Conservation (phyloP, 1,140 invertebrate species). For the Piezodorus guildinii region DNA sequence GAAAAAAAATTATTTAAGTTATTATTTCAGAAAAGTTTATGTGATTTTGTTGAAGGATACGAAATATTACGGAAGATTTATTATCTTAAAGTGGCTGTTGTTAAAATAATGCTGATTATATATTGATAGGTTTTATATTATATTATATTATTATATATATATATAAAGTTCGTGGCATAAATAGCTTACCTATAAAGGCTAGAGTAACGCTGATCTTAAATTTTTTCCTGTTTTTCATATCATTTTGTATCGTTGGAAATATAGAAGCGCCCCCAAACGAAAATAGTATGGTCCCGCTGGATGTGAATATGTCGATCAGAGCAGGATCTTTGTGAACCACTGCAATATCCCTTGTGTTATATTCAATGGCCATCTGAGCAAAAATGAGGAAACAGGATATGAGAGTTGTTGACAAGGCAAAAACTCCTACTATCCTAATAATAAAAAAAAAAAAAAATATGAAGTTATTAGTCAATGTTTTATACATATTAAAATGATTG, state of each 20-base stretch:
- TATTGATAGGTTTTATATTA: no score
- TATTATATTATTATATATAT: no score
- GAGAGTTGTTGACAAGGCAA: constrained; percentile 44
- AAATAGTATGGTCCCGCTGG: constrained; percentile 52
- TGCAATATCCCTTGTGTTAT: constrained; percentile 31
- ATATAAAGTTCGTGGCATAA: no score
- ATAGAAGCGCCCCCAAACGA: constrained; percentile 53
- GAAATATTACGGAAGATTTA: no score
- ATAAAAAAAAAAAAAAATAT: neutral
- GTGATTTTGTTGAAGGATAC: no score
- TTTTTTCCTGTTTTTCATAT: constrained; percentile 46
- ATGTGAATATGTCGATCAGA: constrained; percentile 44
- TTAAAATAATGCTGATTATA: no score
- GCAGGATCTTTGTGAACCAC: constrained; percentile 31
- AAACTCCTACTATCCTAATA: constrained; percentile 39
- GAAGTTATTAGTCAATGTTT: neutral
- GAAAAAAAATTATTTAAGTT: no score
- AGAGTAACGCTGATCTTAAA: constrained; percentile 42
- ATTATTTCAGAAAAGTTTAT: no score
- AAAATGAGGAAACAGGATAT: constrained; percentile 46
- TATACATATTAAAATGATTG: neutral
- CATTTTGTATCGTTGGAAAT: constrained; percentile 59
- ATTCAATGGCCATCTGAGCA: constrained; percentile 42
- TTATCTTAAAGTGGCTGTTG: no score
- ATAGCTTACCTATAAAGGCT: constrained; percentile 39